phyloP scores from a whole-genome alignment of 1,140 invertebrate genomes.

The Eumeta japonica region DNA sequence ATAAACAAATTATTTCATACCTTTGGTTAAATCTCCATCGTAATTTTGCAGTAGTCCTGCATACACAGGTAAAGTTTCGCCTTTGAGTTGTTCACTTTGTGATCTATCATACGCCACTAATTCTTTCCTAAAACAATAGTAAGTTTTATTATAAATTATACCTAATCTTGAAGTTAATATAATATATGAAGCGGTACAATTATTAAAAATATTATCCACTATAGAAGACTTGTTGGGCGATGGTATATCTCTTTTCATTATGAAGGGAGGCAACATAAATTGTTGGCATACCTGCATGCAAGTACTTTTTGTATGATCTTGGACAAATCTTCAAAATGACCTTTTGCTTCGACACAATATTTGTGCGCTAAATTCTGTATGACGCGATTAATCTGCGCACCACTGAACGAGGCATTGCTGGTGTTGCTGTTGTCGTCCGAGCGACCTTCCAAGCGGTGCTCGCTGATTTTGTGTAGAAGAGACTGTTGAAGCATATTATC shows the following conservation, averaged over 20 bases:
- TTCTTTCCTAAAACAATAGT: conserved; percentile 63
- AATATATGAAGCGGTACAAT: too few species aligned
- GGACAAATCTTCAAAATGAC: conserved; percentile 92
- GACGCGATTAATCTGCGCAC: conserved; percentile 76
- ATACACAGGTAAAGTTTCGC: conserved; percentile 52
- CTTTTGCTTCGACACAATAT: conserved; percentile 93
- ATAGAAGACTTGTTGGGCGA: background rate
- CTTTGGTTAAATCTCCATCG: conserved; percentile 44
- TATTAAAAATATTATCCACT: too few species aligned
- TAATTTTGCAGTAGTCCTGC: conserved; percentile 45
- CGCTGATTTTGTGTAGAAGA: conserved; percentile 74
- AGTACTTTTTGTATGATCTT: conserved; percentile 92
- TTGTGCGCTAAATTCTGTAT: conserved; percentile 86
- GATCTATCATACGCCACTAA: conserved; percentile 89
- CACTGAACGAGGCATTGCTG: conserved; percentile 41
- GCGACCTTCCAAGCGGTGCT: conserved; percentile 68
- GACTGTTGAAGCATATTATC: conserved; percentile 38
- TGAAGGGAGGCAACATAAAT: conserved; percentile 4
- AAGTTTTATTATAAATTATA: background rate
- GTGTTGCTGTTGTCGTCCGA: conserved; percentile 55
- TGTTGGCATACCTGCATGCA: conserved; percentile 66
- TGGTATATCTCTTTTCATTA: too few species aligned
- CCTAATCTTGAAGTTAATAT: background rate
- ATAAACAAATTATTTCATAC: conserved; percentile 16
- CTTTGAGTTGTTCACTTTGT: conserved; percentile 60